Base-by-base conservation (phyloP, 2,797 vertebrate genomes). In the Toxotes lorentzi region DNA sequence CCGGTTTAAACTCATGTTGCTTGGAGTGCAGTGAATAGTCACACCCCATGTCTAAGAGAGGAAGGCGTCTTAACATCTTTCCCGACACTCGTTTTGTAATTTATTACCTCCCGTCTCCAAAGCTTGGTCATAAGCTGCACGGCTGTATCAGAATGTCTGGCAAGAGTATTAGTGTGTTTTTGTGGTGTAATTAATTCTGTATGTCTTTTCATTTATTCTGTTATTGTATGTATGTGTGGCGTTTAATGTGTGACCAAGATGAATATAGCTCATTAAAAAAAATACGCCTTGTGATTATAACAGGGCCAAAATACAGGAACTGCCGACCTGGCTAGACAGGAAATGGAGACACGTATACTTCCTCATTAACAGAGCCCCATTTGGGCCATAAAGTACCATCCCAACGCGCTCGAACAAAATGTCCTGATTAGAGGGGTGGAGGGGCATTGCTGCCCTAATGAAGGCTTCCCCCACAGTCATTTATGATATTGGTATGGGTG, bases 401-500 rank as follows among this genome's bases (percentile, higher is more conserved):
- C 92, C 90, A 90, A 92, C 83, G 89, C 87, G 84, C 91, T 88
- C 71, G 82, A 92, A 81, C 88, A 94, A 94, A 93, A 94, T 92
- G 86, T 87, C 84, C 89, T 91, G 87, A 92, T 93, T 94, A 93
- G 88, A 77, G 66, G 90, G 89, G 74, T 72, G 79, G 85, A 84
- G 89, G 85, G 81, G 91, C 82, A 83, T 73, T 69, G 88, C 82
- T 86, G 89, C 90, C 93, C 92, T 95, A 94, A 94, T 95, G 93
- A 94, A 95, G 93, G 88, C 86, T 90, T 91, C 90, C 93, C 93
- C 92, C 88, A 88, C 93, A 94, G 92, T 93, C 92, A 90, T 94
- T 94, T 94, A 93, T 91, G 93, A 94, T 94, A 95, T 95, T 95
- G 94, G 93, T 94, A 92, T 92, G 91, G 82, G 88, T 92, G 83